Base-by-base conservation (phyloP, 2,113 vertebrate species). In the Pao palembangensis region DNA sequence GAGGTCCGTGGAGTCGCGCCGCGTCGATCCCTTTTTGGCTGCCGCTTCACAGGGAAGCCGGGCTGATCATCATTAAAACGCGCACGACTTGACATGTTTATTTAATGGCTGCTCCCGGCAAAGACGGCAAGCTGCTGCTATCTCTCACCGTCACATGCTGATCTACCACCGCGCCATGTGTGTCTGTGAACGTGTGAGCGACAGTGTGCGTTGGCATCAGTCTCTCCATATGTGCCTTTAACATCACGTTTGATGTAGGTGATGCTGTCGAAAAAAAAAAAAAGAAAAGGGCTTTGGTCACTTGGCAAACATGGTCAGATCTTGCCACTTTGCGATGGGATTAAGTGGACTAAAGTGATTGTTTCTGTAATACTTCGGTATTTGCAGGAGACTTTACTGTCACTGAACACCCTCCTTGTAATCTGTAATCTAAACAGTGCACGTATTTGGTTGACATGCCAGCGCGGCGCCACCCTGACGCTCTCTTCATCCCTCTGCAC, bases 41-140 rank as follows among this genome's bases (percentile, higher is more conserved):
- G 81, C 64, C 64, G 76, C 83, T 88, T 88, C 86, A 89, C 85
- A 89, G 79, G 70, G 66, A 85, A 81, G 69, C 64, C 60, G 53
- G 75, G 81, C 82, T 89, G 86, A 88, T 87, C 87, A 83, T 86
- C 85, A 87, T 88, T 86, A 85, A 86, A 90, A 88, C 75, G 80
- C 81, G 79, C 85, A 82, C 82, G 86, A 88, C 85, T 89, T 88
- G 87, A 90, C 86, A 85, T 88, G 87, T 90, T 90, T 91, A 89
- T 90, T 90, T 89, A 89, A 90, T 89, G 86, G 83, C 81, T 86
- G 87, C 89, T 90, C 81, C 77, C 79, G 81, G 87, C 85, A 58
- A 84, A 88, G 84, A 80, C 83, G 76, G 85, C 89, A 88, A 88
- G 86, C 84, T 89, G 88, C 86, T 89, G 84, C 84, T 84, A 85